Conservation (phyloP, 2,797 vertebrate genomes). For the Rhinogobio ventralis region DNA sequence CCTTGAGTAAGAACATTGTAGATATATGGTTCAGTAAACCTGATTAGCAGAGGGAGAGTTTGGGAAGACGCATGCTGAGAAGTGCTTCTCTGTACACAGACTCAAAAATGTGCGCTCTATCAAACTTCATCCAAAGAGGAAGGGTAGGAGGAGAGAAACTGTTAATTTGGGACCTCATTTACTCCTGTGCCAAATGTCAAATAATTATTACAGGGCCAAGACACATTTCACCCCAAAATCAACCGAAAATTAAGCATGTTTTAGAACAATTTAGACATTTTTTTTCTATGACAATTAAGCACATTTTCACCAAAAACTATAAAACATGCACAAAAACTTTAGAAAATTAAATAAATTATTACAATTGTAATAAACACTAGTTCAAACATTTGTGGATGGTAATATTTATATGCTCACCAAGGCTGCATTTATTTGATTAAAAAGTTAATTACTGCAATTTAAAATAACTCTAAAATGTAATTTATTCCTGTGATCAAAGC, state of each 20-base stretch:
- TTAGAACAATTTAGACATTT: background rate
- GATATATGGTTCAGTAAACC: conserved; percentile 31
- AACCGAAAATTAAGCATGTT: background rate
- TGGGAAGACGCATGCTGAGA: conserved; percentile 14
- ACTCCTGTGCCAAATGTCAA: conserved; percentile 4
- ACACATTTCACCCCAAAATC: background rate
- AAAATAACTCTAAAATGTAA: background rate
- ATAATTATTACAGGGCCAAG: background rate
- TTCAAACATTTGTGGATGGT: background rate
- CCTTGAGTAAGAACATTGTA: conserved; percentile 36
- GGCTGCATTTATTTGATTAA: background rate
- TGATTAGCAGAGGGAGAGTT: conserved; percentile 23
- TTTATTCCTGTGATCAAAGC: background rate
- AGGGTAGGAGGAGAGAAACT: background rate
- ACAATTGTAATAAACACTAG: background rate
- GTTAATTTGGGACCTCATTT: background rate
- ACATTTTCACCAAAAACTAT: background rate
- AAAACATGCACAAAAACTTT: no score
- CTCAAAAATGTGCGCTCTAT: background rate
- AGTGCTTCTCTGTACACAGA: background rate
- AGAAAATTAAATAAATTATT: background rate
- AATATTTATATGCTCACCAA: background rate
- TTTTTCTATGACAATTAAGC: background rate
- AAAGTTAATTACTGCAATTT: background rate
- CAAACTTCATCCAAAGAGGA: background rate